phyloP scores from a whole-genome alignment of 2,797 vertebrate genomes.

The Pangasius sanitwongsei region DNA sequence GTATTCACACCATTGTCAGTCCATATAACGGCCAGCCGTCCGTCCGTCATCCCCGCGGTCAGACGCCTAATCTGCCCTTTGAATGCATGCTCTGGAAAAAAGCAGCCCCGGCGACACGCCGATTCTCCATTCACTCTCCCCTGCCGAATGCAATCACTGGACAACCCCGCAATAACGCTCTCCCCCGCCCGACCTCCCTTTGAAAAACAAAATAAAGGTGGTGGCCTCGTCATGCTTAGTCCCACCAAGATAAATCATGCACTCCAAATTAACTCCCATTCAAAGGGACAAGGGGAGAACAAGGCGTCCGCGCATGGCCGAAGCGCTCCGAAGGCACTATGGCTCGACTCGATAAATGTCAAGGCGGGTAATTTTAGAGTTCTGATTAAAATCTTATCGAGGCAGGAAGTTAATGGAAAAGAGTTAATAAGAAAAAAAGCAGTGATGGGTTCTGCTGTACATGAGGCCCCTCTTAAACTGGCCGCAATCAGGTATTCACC shows the following conservation, averaged over 20 bases:
- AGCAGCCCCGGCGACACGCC: constrained; percentile 78
- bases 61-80: constrained; percentile 88
- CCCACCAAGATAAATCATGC: constrained; percentile 86
- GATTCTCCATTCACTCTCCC: constrained; percentile 84
- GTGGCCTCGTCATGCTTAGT: constrained; percentile 79
- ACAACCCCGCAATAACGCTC: constrained; percentile 83
- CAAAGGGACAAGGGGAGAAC: constrained; percentile 80
- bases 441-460: constrained; percentile 63
- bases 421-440: constrained; percentile 77
- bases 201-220: constrained; percentile 80
- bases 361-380: constrained; percentile 83
- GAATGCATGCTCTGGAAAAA: constrained; percentile 79
- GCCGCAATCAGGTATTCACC: constrained; percentile 59
- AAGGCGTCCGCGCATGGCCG: constrained; percentile 73
- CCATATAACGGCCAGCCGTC: constrained; percentile 77
- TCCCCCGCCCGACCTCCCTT: constrained; percentile 83
- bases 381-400: constrained; percentile 90
- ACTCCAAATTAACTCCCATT: constrained; percentile 90
- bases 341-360: constrained; percentile 85
- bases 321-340: constrained; percentile 72
- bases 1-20: constrained; percentile 83
- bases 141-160: constrained; percentile 84
- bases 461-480: constrained; percentile 51
- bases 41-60: constrained; percentile 74
- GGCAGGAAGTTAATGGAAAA: constrained; percentile 85